Base-by-base conservation (phyloP, 2,797 vertebrate genomes). In the Meda fulgida region DNA sequence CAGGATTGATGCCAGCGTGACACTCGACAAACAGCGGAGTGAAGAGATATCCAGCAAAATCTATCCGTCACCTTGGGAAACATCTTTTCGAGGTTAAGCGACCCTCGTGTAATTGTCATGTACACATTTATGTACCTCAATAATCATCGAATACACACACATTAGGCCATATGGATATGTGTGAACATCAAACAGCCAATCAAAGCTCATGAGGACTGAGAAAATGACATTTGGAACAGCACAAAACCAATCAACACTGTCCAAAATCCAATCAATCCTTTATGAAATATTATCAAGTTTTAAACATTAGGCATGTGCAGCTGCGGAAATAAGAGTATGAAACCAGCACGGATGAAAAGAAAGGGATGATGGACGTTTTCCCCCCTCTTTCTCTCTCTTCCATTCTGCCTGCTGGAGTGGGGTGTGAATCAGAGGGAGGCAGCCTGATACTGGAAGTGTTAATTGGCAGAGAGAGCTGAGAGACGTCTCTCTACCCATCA, bases 401-500 rank as follows among this genome's bases (percentile, higher is more conserved):
- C 9, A 78, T 31, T 69, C 78, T 72, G 82, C 65, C 75, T 86
- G 85, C 79, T 73, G 48, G 43, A 73, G 80, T 55, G 85, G 70
- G 94, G 95, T 88, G 85, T 87, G 84, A 86, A 89, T 80, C 93
- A 95, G 94, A 96, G 94, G 92, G 92, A 95, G 93, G 94, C 95
- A 96, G 95, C 94, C 94, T 96, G 96, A 94, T 95, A 96, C 93
- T 94, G 94, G 93, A 97, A 96, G 96, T 97, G 96, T 96, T 97
- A 96, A 97, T 97, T 97, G 96, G 96, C 95, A 96, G 95, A 96
- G 95, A 95, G 95, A 96, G 95, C 96, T 95, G 95, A 95, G 95
- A 95, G 93, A 79, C 78, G 67, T 80, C 94, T 92, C 93, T 94
- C 93, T 95, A 95, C 95, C 95, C 91, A 95, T 94, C 89, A 93